A percentile compares a stretch with the other conserved stretches of the same genome.
phyloP scores from a whole-genome alignment of 2,888 invertebrate genomes.

The Tetrapedia diversipes region DNA sequence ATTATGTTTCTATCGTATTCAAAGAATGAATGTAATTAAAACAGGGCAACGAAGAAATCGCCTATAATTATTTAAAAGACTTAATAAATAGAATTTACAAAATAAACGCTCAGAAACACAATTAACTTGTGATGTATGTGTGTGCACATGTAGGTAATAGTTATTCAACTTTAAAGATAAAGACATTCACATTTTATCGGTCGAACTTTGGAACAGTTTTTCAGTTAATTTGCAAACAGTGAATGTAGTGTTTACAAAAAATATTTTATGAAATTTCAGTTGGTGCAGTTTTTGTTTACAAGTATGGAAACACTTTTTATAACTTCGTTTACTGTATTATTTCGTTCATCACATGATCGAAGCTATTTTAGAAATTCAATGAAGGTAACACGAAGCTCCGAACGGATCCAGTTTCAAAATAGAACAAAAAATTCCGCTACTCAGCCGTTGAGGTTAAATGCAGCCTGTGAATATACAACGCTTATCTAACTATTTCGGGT shows the following conservation, averaged over 20 bases:
- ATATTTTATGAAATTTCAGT: too few relatives aligned
- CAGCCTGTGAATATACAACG: too few relatives aligned
- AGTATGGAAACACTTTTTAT: too few relatives aligned
- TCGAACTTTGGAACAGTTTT: neutral
- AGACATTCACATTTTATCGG: neutral
- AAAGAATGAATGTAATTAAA: neutral
- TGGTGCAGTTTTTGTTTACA: too few relatives aligned
- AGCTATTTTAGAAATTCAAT: neutral
- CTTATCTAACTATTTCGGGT: too few relatives aligned
- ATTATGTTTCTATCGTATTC: neutral
- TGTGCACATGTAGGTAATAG: neutral
- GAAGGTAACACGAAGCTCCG: too few relatives aligned
- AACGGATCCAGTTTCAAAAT: too few relatives aligned
- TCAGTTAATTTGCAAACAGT: neutral
- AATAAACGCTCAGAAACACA: neutral
- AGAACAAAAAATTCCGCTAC: too few relatives aligned
- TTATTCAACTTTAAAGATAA: too few relatives aligned
- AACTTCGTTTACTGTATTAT: too few relatives aligned
- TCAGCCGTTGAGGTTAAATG: too few relatives aligned
- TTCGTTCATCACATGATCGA: too few relatives aligned
- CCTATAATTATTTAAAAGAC: neutral
- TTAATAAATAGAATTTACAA: neutral
- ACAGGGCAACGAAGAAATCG: neutral
- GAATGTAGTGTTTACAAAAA: neutral
- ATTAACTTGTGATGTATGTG: neutral